Conservation (phyloP, 1,140 invertebrate species). For the Alviniconcha marisindica region DNA sequence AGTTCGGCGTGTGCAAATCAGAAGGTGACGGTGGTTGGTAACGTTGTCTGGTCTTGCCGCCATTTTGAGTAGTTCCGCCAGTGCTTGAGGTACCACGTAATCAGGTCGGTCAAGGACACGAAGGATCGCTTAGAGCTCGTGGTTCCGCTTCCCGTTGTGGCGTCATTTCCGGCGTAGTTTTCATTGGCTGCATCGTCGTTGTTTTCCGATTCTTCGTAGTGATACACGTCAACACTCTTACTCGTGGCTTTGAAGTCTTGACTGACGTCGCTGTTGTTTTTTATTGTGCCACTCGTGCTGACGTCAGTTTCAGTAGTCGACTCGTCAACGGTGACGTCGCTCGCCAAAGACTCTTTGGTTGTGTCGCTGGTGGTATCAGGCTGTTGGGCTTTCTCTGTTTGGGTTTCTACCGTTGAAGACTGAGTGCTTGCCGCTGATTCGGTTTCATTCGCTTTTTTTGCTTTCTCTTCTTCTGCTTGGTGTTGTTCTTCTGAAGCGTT, state of each 20-base stretch:
- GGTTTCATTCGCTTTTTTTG: too few relatives aligned
- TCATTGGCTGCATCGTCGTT: neutral
- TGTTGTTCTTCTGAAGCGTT: neutral
- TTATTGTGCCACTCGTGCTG: neutral
- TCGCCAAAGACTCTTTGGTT: too few relatives aligned
- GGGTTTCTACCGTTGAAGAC: too few relatives aligned
- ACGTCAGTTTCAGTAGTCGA: neutral
- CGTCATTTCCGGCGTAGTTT: neutral
- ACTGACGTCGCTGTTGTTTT: neutral
- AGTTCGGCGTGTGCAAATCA: neutral
- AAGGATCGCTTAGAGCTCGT: slow-evolving; percentile 27
- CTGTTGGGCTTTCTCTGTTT: too few relatives aligned
- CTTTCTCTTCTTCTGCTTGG: neutral
- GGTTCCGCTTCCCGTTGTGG: neutral
- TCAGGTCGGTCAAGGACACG: slow-evolving; percentile 44
- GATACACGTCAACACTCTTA: too few relatives aligned
- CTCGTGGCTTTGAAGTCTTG: neutral
- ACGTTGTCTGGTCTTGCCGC: slow-evolving; percentile 24
- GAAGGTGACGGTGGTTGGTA: neutral
- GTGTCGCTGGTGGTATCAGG: too few relatives aligned
- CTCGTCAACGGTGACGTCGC: too few relatives aligned
- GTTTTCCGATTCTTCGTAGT: neutral
- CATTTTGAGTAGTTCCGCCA: slow-evolving; percentile 44
- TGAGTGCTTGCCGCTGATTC: too few relatives aligned
- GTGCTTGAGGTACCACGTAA: slow-evolving; percentile 46